Evolutionary conservation across 2,797 vertebrate species (phyloP).

Genomic region (Nyctalus aviator): DNA sequence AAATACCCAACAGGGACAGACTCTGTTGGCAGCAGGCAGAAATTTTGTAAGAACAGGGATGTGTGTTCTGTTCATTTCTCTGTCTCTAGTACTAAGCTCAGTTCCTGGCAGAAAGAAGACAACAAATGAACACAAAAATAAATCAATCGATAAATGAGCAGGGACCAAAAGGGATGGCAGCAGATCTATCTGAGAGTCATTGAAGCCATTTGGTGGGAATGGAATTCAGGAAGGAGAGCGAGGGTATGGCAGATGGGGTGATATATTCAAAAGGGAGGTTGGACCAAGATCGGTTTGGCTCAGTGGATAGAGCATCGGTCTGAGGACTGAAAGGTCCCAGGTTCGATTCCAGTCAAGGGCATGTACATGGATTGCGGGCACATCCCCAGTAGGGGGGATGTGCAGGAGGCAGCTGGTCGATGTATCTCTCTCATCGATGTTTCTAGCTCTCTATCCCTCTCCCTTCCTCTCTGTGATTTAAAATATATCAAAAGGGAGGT

Average conservation of each 20-base stretch:
- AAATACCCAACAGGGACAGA: not conserved
- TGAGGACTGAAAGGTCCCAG: no score
- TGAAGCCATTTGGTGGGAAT: not conserved
- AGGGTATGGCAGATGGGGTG: not conserved
- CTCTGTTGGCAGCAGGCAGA: not conserved
- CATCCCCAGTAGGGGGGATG: no score
- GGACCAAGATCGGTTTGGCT: no score
- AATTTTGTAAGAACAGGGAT: not conserved
- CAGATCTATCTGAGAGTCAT: not conserved
- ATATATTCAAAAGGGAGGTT: not conserved
- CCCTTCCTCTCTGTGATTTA: no score
- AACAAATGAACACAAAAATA: not conserved
- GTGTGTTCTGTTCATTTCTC: not conserved
- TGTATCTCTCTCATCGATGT: no score
- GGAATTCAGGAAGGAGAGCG: not conserved
- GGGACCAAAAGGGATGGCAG: not conserved
- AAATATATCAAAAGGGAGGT: not conserved
- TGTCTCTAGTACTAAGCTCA: not conserved
- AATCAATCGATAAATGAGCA: not conserved
- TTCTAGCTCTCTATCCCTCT: no score
- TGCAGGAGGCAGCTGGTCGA: no score
- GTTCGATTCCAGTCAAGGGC: no score
- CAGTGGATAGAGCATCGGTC: no score
- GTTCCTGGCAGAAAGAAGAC: not conserved
- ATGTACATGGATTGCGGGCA: no score